Evolutionary conservation across 2,797 vertebrate species (phyloP).

Genomic region (Rhinichthys osculus): DNA sequence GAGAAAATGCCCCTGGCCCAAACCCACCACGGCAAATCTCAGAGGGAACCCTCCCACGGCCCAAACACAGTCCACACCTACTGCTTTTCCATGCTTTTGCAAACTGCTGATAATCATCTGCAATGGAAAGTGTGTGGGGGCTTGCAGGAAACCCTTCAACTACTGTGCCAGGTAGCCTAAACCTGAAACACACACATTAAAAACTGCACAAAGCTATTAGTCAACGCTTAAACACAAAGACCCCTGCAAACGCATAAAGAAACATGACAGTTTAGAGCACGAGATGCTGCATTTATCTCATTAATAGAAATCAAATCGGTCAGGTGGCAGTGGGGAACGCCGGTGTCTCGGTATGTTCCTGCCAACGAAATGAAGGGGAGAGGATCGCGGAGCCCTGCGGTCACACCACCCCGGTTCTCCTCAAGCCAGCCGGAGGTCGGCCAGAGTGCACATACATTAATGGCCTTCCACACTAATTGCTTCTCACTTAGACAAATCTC

Average conservation of each 20-base stretch:
- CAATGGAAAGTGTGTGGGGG: constrained; percentile 63
- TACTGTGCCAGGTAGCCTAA: constrained; percentile 52
- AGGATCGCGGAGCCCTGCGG: constrained; percentile 53
- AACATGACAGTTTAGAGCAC: constrained; percentile 61
- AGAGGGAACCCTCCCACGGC: constrained; percentile 80
- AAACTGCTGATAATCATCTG: constrained; percentile 61
- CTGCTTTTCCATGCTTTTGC: constrained; percentile 74
- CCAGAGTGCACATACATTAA: constrained; percentile 74
- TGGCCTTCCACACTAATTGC: constrained; percentile 84
- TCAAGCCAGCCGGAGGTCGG: constrained; percentile 55
- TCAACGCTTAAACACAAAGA: constrained; percentile 19
- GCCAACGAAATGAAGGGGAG: constrained; percentile 46
- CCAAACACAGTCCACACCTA: constrained; percentile 63
- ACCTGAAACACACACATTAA: constrained; percentile 36
- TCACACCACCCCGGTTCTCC: constrained; percentile 48
- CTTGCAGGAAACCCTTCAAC: constrained; percentile 63
- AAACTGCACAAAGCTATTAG: constrained; percentile 30
- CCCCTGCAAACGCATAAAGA: not conserved
- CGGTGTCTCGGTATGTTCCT: constrained; percentile 38
- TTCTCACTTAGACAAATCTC: constrained; percentile 88
- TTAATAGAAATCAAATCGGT: constrained; percentile 56
- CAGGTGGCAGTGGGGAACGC: constrained; percentile 39
- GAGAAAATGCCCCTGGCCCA: constrained; percentile 44
- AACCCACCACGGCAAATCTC: constrained; percentile 69
- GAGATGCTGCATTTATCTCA: constrained; percentile 53